These are phyloP conservation scores for Rotaria macrura DNA, from an alignment of 2,888 invertebrate genomes.

Conservation along the genomic window DNA sequence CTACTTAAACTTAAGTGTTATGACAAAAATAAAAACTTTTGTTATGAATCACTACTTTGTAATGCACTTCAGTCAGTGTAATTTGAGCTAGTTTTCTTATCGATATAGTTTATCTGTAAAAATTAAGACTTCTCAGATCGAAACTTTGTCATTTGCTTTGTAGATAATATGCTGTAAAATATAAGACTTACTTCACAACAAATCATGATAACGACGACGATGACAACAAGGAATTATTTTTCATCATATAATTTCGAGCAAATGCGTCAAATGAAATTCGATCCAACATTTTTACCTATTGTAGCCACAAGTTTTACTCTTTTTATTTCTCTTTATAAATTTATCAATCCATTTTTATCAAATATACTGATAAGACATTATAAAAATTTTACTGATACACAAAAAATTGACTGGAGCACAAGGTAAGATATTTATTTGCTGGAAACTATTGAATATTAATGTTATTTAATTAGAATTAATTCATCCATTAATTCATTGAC, in stretches of 20 bases:
- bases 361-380: not conserved
- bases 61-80: too few species aligned
- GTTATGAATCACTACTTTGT: too few species aligned
- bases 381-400: not conserved
- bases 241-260: not conserved
- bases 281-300: constrained; percentile 17
- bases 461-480: constrained; percentile 39
- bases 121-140: too few species aligned
- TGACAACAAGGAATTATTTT: not conserved
- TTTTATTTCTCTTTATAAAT: not conserved
- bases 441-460: not conserved
- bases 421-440: not conserved
- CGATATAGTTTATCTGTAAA: too few species aligned
- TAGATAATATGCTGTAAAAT: not conserved
- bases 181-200: not conserved
- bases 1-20: too few species aligned
- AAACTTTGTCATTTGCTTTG: not conserved
- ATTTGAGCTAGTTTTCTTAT: too few species aligned
- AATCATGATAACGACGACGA: not conserved
- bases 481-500: constrained; percentile 44
- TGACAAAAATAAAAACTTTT: too few species aligned
- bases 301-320: not conserved
- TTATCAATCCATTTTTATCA: not conserved
- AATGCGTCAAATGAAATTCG: not conserved
- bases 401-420: constrained; percentile 31